Conservation (phyloP, 2,888 invertebrate genomes). For the Hirudinaria manillensis region DNA sequence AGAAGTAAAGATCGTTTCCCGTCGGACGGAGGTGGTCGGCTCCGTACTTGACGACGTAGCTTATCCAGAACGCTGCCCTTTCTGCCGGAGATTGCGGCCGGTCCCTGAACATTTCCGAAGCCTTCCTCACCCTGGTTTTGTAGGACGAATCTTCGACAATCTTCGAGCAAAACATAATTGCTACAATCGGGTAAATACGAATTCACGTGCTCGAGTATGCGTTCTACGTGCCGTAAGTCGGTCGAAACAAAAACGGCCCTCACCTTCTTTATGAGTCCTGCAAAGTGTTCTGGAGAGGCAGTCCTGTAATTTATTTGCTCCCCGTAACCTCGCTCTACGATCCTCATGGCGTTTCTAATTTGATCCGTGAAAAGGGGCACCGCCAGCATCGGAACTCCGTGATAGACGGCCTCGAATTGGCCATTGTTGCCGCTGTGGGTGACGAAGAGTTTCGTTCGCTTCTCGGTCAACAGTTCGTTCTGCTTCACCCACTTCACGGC, state of each 20-base stretch:
- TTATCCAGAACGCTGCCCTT: conserved; percentile 20
- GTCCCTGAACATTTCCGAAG: conserved; percentile 6
- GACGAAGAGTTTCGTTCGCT: conserved; percentile 24
- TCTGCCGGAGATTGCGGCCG: neutral
- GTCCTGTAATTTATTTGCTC: conserved; percentile 23
- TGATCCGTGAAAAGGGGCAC: conserved; percentile 32
- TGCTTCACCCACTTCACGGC: conserved; percentile 34
- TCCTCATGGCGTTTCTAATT: conserved; percentile 26
- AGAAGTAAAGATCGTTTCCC: neutral
- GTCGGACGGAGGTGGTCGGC: neutral
- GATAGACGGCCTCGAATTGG: conserved; percentile 31
- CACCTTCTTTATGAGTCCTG: neutral
- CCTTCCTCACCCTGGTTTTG: neutral
- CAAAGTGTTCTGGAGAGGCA: neutral
- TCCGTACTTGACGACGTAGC: conserved; percentile 18
- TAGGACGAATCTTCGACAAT: neutral
- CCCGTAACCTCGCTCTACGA: conserved; percentile 28
- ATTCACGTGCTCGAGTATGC: too few relatives aligned
- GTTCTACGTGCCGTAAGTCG: too few relatives aligned
- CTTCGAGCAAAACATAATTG: neutral
- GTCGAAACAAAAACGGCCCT: too few relatives aligned
- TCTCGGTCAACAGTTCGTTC: conserved; percentile 29
- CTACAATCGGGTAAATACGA: neutral
- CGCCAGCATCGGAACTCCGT: conserved; percentile 33
- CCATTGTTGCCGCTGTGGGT: conserved; percentile 35